Base-by-base conservation (phyloP, 2,888 invertebrate genomes). In the Dendrolimus houi region DNA sequence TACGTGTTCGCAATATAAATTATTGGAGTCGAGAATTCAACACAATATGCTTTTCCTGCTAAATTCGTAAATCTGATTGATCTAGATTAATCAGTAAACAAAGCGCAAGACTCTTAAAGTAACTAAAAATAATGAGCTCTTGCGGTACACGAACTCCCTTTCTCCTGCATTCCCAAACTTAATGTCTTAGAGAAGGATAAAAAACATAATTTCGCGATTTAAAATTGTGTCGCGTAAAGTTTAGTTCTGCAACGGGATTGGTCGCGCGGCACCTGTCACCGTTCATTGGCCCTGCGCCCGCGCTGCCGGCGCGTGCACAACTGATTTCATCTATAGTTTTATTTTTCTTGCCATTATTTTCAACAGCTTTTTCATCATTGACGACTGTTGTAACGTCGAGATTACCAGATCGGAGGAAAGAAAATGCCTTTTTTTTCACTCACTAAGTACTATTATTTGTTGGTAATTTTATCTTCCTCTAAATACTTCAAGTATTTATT, bases 221-320 rank as follows among this genome's bases (percentile, higher is more conserved):
- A 64, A 73, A 71, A 73, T 64, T 67, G 65, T 76, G 77, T 74
- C 72, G 79, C 70, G 74, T 79, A 75, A 77, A 76, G 66, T 72
- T 67, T 68, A 69, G 72, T 69, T 74, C 71, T 70, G 74, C 70
- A 66, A 71, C 67, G 68, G 74, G 78, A 83, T 85, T 83, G 79
- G 83, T 70, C 65, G 75, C 72, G 69, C 74, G 75, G 77, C 83
- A 86, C 82, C 83, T 85, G 86, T 83, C 83, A 79, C 73, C 84
- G 86, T 85, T 85, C 85, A 81, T 82, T 85, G 85, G 86, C 85
- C 83, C 83, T 79, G 77, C 70, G 74, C 71, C 71, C 54, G 41
- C 42, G 56, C 42, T 52, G 63, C 54, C 64, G 65, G 79, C 79
- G 79, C 83, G 81, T 81, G 83, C 77, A 78, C 69, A 72, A 70